A percentile compares a stretch with the other conserved stretches of the same genome.
Conservation (phyloP, 2,797 vertebrate genomes). For the Ctenochaetus hawaiiensis region DNA sequence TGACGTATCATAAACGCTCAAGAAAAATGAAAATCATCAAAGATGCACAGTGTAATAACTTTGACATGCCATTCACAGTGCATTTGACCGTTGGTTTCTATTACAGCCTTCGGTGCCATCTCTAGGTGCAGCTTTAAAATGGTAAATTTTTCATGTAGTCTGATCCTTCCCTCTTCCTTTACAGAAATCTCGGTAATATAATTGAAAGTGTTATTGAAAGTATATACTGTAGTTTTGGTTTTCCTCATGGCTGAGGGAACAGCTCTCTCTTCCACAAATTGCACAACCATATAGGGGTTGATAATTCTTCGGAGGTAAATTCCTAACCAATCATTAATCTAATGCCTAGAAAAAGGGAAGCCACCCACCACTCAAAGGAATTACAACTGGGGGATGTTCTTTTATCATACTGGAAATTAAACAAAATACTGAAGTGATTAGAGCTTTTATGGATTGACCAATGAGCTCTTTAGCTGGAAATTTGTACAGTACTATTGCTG, state of each 20-base stretch:
- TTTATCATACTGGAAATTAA: not conserved
- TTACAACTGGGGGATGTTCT: constrained; percentile 15
- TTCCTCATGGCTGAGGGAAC: not conserved
- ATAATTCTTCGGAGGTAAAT: constrained; percentile 34
- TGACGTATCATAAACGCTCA: no score
- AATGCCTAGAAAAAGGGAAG: constrained; percentile 16
- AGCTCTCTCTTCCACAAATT: constrained; percentile 9
- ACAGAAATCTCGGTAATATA: not conserved
- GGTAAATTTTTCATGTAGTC: not conserved
- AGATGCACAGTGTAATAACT: not conserved
- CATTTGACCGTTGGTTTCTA: not conserved
- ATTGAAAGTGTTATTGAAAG: not conserved
- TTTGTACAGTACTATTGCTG: no score
- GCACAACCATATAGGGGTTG: not conserved
- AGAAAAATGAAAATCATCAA: not conserved
- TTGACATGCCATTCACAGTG: not conserved
- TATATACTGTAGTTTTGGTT: not conserved
- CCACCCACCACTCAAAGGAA: constrained; percentile 37
- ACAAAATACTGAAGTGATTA: not conserved
- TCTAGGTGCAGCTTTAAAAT: not conserved
- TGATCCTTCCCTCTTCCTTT: not conserved
- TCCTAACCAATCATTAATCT: constrained; percentile 38
- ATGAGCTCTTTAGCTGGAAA: not conserved
- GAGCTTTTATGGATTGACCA: not conserved
- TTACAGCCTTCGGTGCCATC: not conserved